Evolutionary conservation across 2,888 invertebrate species (phyloP).

Genomic region (Saturnia japonica): DNA sequence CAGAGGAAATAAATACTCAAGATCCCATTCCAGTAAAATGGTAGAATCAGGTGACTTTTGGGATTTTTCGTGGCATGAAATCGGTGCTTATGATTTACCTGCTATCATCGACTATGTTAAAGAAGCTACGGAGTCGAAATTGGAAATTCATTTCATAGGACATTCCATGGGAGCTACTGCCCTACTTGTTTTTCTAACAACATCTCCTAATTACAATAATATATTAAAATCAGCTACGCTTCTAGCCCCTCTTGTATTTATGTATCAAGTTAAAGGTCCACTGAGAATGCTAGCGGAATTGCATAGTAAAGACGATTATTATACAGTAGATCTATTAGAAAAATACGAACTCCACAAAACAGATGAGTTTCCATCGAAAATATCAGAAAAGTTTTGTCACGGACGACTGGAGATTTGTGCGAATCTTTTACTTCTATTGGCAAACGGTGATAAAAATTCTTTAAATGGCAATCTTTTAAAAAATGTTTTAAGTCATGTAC

Average conservation of each 20-base stretch:
- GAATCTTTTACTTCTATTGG: not conserved
- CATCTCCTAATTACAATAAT: slow-evolving; percentile 42
- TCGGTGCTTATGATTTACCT: not conserved
- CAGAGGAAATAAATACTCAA: slow-evolving; percentile 55
- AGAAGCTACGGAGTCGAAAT: no score
- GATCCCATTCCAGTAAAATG: slow-evolving; percentile 31
- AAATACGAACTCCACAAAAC: slow-evolving; percentile 38
- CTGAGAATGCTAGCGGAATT: no score
- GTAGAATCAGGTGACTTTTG: slow-evolving; percentile 17
- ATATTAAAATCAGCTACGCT: slow-evolving; percentile 44
- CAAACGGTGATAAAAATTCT: no score
- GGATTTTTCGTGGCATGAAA: not conserved
- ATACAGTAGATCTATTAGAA: slow-evolving; percentile 47
- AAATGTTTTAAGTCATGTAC: no score
- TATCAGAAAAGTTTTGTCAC: slow-evolving; percentile 33
- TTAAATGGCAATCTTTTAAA: not conserved
- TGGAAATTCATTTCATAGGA: no score
- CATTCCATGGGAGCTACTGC: no score
- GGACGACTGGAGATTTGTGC: slow-evolving; percentile 20
- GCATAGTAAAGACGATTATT: slow-evolving; percentile 16
- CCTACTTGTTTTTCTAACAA: slow-evolving; percentile 43
- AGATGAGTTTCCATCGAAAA: slow-evolving; percentile 34
- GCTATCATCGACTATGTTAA: no score
- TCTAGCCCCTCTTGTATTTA: slow-evolving; percentile 52
- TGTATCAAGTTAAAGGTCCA: slow-evolving; percentile 27